Evolutionary conservation across 2,888 invertebrate genomes (phyloP).

Genomic region (Epinotia ramella): DNA sequence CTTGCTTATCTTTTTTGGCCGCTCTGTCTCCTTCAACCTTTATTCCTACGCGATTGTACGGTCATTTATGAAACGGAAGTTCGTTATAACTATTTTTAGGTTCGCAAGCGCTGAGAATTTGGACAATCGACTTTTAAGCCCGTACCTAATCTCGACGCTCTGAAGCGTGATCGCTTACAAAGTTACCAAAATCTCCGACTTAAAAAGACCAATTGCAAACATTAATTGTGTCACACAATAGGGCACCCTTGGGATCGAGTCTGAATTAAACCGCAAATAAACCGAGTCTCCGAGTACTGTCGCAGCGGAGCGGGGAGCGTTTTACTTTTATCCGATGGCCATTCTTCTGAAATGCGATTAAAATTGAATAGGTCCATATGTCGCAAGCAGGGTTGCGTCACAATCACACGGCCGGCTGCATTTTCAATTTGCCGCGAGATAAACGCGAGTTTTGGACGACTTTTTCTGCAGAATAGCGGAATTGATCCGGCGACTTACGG

Average conservation of each 20-base stretch:
- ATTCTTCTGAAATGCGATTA: conserved; percentile 85
- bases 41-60: conserved; percentile 36
- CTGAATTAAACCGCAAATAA: conserved; percentile 79
- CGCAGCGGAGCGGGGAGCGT: conserved; percentile 67
- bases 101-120: conserved; percentile 11
- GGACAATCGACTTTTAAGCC: conserved; percentile 27
- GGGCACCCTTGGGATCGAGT: conserved; percentile 73
- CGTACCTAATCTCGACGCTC: conserved; percentile 23
- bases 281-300: conserved; percentile 79
- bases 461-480: conserved; percentile 82
- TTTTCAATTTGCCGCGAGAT: conserved; percentile 85
- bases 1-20: conserved; percentile 48
- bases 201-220: conserved; percentile 82
- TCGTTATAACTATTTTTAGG: conserved; percentile 23
- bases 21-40: conserved; percentile 33
- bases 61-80: conserved; percentile 39
- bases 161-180: conserved; percentile 64
- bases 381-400: conserved; percentile 80
- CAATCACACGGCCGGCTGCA: conserved; percentile 83
- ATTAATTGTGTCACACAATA: conserved; percentile 75
- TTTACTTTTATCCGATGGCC: conserved; percentile 82
- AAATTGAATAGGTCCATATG: conserved; percentile 85
- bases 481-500: conserved; percentile 84
- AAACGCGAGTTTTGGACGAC: conserved; percentile 81
- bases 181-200: conserved; percentile 67